These are phyloP conservation scores for Empis stercorea DNA, from an alignment of 2,888 invertebrate species.

Conservation along the genomic window DNA sequence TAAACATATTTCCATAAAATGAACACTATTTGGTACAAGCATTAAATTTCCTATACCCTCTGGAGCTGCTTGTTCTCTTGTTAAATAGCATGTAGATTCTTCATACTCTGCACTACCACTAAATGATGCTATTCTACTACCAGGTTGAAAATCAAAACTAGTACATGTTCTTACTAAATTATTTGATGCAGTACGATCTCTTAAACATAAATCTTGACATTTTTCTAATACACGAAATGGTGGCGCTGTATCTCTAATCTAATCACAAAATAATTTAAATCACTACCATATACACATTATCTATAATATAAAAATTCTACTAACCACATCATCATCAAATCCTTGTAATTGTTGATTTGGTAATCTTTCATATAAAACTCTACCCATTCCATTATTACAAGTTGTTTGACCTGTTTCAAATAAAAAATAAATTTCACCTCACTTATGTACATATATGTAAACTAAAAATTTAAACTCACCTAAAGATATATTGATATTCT, in stretches of 20 bases:
- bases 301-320: too few relatives aligned
- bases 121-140: slow-evolving; percentile 69
- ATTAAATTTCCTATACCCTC: slow-evolving; percentile 83
- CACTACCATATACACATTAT: too few relatives aligned
- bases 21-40: slow-evolving; percentile 77
- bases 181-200: slow-evolving; percentile 63
- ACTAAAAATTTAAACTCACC: too few relatives aligned
- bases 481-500: too few relatives aligned
- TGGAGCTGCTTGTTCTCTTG: slow-evolving; percentile 72
- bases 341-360: slow-evolving; percentile 83
- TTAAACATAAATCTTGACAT: slow-evolving; percentile 72
- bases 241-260: slow-evolving; percentile 69
- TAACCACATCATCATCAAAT: slow-evolving; percentile 76
- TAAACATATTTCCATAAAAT: slow-evolving; percentile 80
- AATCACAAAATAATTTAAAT: neutral
- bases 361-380: slow-evolving; percentile 76
- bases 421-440: neutral
- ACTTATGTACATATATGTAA: too few relatives aligned
- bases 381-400: slow-evolving; percentile 79
- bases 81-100: slow-evolving; percentile 76
- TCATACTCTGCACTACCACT: slow-evolving; percentile 74
- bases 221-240: slow-evolving; percentile 80
- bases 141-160: slow-evolving; percentile 84
- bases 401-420: slow-evolving; percentile 53
- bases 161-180: slow-evolving; percentile 74